These are phyloP conservation scores for Bradypodion ventrale DNA, from an alignment of 2,797 vertebrate genomes.

Conservation along the genomic window DNA sequence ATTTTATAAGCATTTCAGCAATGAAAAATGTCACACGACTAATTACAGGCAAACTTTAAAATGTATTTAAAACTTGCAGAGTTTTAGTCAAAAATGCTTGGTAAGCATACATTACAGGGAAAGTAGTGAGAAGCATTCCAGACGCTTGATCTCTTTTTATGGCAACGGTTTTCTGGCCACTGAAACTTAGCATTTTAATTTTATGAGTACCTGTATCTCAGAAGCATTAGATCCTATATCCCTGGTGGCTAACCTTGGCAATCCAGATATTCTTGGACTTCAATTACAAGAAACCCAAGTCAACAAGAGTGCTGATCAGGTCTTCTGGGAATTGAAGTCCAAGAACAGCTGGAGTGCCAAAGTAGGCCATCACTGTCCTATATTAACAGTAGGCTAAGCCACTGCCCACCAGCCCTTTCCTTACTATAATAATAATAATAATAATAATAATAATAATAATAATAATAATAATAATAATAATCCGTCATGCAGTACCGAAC, in stretches of 20 bases:
- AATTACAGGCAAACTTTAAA: neutral
- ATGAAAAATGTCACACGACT: neutral
- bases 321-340: too few relatives aligned
- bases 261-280: too few relatives aligned
- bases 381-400: too few relatives aligned
- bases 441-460: too few relatives aligned
- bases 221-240: neutral
- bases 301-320: too few relatives aligned
- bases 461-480: too few relatives aligned
- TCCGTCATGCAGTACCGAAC: too few relatives aligned
- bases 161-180: neutral
- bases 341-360: too few relatives aligned
- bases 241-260: neutral
- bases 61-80: neutral
- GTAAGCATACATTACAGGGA: neutral
- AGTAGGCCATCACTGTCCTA: too few relatives aligned
- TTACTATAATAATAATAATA: too few relatives aligned
- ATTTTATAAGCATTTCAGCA: neutral
- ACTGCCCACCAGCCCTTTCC: too few relatives aligned
- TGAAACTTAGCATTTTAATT: neutral
- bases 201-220: neutral
- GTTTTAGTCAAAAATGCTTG: neutral
- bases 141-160: neutral
- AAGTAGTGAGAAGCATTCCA: neutral
- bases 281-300: too few relatives aligned